These are phyloP conservation scores for Aporophyla lueneburgensis DNA, from an alignment of 2,888 invertebrate species.

Conservation along the genomic window DNA sequence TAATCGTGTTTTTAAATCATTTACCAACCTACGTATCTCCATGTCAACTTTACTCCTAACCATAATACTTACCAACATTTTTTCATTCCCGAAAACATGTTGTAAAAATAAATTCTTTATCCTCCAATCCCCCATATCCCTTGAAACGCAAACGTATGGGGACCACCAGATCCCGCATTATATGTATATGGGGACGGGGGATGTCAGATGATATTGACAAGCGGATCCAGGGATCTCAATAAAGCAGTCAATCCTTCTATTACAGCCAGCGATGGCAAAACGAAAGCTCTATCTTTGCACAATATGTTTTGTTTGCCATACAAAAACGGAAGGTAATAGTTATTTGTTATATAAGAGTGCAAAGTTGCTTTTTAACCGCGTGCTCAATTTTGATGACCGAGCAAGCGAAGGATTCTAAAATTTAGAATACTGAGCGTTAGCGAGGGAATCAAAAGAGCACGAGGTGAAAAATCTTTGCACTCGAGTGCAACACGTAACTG, in stretches of 20 bases:
- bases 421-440: no score
- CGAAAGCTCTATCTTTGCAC: constrained; percentile 31
- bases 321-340: constrained; percentile 11
- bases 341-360: no score
- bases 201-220: constrained; percentile 67
- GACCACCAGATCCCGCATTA: constrained; percentile 43
- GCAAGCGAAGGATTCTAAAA: no score
- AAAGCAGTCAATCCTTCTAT: constrained; percentile 60
- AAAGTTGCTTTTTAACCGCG: no score
- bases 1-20: no score
- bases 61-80: neutral
- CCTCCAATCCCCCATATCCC: constrained; percentile 26
- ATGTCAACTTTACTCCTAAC: neutral
- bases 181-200: constrained; percentile 39
- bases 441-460: no score
- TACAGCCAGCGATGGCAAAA: constrained; percentile 31
- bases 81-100: neutral
- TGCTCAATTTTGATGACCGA: no score
- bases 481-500: no score
- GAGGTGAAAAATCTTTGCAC: no score
- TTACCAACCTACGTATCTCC: no score
- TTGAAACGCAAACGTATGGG: constrained; percentile 37
- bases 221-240: constrained; percentile 58
- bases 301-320: constrained; percentile 40
- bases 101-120: constrained; percentile 18